Evolutionary conservation across 1,140 invertebrate species (phyloP).

Genomic region (Physella acuta): DNA sequence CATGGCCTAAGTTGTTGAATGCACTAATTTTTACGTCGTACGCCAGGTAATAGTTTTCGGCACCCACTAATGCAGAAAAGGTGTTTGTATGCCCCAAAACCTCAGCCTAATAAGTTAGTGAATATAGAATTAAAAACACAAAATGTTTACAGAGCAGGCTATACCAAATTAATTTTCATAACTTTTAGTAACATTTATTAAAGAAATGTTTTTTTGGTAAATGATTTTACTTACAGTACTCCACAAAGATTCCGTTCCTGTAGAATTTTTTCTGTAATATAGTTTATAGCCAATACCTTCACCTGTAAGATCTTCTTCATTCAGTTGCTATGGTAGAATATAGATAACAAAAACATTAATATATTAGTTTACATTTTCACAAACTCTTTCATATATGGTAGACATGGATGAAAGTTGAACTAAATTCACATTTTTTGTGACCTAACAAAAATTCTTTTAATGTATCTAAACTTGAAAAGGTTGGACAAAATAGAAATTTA

Average conservation of each 20-base stretch:
- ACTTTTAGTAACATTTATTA: not conserved
- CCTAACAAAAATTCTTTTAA: no score
- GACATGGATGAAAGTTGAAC: not conserved
- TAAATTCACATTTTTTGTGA: no score
- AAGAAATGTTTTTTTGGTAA: not conserved
- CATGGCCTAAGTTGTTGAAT: slow-evolving; percentile 54
- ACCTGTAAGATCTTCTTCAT: slow-evolving; percentile 33
- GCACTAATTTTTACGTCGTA: slow-evolving; percentile 87
- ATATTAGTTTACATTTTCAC: not conserved
- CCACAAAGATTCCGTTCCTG: not conserved
- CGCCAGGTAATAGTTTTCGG: slow-evolving; percentile 79
- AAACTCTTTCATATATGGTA: not conserved
- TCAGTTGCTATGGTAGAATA: slow-evolving; percentile 25
- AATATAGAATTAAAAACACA: no score
- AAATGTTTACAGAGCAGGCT: no score
- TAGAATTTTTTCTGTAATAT: slow-evolving; percentile 34
- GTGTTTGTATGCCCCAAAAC: no score
- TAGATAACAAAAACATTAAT: not conserved
- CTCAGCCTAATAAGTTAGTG: no score
- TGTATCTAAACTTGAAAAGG: no score
- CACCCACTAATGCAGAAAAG: slow-evolving; percentile 64
- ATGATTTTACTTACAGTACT: not conserved
- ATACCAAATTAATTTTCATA: not conserved
- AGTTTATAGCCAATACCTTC: slow-evolving; percentile 33
- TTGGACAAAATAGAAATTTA: no score